Evolutionary conservation across 1,140 invertebrate species (phyloP), one percentile per base, ranked within the genome.

Genomic region (Olivierus martensii): DNA sequence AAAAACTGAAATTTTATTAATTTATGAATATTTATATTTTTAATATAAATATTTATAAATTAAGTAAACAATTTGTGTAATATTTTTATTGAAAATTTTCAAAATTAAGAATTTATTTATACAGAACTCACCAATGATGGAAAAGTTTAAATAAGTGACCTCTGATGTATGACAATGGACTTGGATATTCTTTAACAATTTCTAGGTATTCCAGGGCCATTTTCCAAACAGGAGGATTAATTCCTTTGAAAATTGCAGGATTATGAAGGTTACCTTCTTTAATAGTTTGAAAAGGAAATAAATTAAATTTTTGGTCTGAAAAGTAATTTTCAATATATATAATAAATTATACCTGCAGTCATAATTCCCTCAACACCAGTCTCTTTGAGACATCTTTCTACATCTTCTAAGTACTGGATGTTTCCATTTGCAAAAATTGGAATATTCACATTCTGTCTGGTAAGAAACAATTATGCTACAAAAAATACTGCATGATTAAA

Each of bases 401-500:
- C 79, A 76, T 99, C 95, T 64, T 82, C 76, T 50, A 90, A 67
- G 62, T 83, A 87, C 66, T 97, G 87, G 58, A 99, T 93, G 65
- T 99, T 99, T 5, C 95, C 95, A 75, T 99, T 99, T 5, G 93
- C 91, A 66, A 98, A 81, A 54, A 99, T 85, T 19, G 95, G 94
- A 62, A 99, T 84, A 52, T 77, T 82, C 7, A 97, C 79, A 51
- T 78, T 78, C 58, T 90, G 75, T 62, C 88, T 92, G 38, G n/a
- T 49, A 56, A 17, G 48, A 38, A 41, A 51, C 3, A 37, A 55
- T 38, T 37, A 47, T 22, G 6, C 57, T 34, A 38, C 11, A 46
- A 48, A 28, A 42, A 28, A 12, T 19, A n/a, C 28, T 43, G n/a
- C 12, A 46, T 21, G 37, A 4, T 10, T n/a, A 34, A 12, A n/a